A percentile compares a stretch with the other conserved stretches of the same genome.
These are phyloP conservation scores for Drosophila atroscutellata DNA, from an alignment of 2,888 invertebrate genomes.

Conservation along the genomic window DNA sequence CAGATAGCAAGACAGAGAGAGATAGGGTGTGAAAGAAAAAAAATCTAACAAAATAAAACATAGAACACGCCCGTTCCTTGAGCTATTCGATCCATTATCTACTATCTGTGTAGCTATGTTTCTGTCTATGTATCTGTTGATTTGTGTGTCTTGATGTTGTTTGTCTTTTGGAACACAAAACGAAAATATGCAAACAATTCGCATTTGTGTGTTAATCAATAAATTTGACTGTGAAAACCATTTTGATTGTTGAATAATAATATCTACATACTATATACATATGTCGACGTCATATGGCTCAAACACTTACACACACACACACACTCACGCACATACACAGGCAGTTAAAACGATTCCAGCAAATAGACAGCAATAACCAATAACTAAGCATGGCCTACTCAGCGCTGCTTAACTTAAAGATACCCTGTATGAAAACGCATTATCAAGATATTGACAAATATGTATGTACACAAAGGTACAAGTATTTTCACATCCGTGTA, in stretches of 20 bases:
- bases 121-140: constrained; percentile 23
- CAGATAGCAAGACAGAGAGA: constrained; percentile 12
- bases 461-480: not conserved
- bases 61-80: constrained; percentile 52
- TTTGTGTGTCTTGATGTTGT: constrained; percentile 43
- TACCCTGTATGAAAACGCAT: constrained; percentile 28
- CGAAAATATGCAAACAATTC: constrained; percentile 80
- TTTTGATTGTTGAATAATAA: constrained; percentile 77
- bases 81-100: constrained; percentile 32
- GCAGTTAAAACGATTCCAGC: constrained; percentile 34
- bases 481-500: not conserved
- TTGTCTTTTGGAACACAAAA: constrained; percentile 61
- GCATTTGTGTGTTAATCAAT: constrained; percentile 80
- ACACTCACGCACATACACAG: not conserved
- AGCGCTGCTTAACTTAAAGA: not conserved
- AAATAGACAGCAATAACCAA: constrained; percentile 23
- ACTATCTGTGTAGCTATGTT: constrained; percentile 17
- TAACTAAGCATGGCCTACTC: constrained; percentile 20
- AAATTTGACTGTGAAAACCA: constrained; percentile 81
- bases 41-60: constrained; percentile 36
- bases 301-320: constrained; percentile 24
- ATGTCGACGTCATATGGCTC: constrained; percentile 45
- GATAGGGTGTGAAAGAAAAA: constrained; percentile 16
- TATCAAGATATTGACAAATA: not conserved
- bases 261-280: constrained; percentile 54